Percentiles rank a stretch among this genome's conserved stretches.
phyloP scores from a whole-genome alignment of 2,113 vertebrate species.

The Pedetes capensis region DNA sequence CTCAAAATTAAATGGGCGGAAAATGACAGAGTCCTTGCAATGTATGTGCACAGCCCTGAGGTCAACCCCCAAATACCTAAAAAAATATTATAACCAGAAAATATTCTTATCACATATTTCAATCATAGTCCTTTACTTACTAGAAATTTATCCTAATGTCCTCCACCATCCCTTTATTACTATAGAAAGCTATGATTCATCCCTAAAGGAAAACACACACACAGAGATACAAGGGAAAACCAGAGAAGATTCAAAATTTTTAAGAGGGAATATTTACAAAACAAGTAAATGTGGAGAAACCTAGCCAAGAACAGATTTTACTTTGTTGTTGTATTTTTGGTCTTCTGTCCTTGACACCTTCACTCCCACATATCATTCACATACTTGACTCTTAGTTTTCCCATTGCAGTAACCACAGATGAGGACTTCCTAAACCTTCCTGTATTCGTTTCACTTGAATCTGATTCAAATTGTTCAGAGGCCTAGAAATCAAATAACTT shows the following conservation, averaged over 20 bases:
- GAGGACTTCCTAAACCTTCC: not conserved
- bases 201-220: not conserved
- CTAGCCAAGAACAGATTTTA: not conserved
- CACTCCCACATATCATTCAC: not conserved
- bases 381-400: not conserved
- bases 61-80: too few species aligned
- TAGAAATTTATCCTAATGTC: not conserved
- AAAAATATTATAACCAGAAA: not conserved
- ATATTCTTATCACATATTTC: not conserved
- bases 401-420: not conserved
- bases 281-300: not conserved
- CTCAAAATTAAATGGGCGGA: too few species aligned
- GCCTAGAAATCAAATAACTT: not conserved
- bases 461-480: not conserved
- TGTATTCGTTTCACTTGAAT: not conserved
- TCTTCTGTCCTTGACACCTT: too few species aligned
- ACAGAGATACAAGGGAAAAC: too few species aligned
- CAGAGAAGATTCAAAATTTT: not conserved
- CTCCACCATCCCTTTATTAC: not conserved
- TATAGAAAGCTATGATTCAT: not conserved
- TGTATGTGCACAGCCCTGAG: too few species aligned
- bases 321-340: rapidly evolving
- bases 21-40: too few species aligned
- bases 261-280: not conserved
- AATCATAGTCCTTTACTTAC: not conserved